Conservation (phyloP, 2,888 invertebrate genomes). For the Aquatica leii region DNA sequence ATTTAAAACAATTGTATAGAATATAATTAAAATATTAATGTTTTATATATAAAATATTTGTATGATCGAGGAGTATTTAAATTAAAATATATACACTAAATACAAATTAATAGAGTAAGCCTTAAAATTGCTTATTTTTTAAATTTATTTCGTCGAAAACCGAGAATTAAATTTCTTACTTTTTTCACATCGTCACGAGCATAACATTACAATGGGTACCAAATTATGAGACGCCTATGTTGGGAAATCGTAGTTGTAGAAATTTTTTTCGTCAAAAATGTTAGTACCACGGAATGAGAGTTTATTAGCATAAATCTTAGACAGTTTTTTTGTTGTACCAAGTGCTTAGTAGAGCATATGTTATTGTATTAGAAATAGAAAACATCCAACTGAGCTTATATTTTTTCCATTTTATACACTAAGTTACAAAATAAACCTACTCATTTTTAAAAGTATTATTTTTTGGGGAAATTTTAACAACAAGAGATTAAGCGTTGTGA, state of each 20-base stretch:
- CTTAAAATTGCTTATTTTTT: conserved; percentile 27
- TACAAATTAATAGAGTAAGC: conserved; percentile 20
- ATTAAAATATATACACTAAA: conserved; percentile 16
- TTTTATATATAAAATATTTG: conserved; percentile 31
- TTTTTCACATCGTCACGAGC: too few species aligned
- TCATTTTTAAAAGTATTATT: not conserved
- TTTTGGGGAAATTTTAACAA: not conserved
- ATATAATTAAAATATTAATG: conserved; percentile 32
- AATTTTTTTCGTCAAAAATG: too few species aligned
- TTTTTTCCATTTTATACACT: not conserved
- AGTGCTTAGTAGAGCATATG: too few species aligned
- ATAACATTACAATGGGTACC: too few species aligned
- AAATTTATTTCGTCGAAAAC: too few species aligned
- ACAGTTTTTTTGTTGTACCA: too few species aligned
- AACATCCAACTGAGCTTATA: not conserved
- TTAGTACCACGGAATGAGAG: too few species aligned
- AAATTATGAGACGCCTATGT: too few species aligned
- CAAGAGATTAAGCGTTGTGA: not conserved
- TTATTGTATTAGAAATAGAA: too few species aligned
- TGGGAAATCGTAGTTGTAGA: too few species aligned
- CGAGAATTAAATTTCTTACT: too few species aligned
- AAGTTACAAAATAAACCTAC: not conserved
- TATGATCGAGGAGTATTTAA: conserved; percentile 14
- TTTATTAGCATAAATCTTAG: too few species aligned
- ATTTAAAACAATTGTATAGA: conserved; percentile 26